Base-by-base conservation (phyloP, 37 sponge, comb jelly and placozoan genomes). In the Geodia barretti region DNA sequence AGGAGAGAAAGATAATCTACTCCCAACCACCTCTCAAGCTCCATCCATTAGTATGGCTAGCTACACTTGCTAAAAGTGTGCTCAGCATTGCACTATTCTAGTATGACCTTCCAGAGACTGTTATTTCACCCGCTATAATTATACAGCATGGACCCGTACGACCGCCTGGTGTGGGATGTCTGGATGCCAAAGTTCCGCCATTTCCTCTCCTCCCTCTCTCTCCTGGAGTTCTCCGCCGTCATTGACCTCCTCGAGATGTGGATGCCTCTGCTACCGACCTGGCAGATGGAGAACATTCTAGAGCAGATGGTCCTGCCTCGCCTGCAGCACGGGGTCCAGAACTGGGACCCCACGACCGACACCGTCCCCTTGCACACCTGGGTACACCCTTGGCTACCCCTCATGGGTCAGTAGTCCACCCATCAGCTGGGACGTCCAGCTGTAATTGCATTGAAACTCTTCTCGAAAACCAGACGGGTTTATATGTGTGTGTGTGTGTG, bases 321-420 rank as follows among this genome's bases (percentile, higher is more conserved):
- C 41, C 87, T 97, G 25, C 83, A 88, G 75, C 29, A 47, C 23
- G 97, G 96, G 78, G 88, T 94, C 33, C 91, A 90, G 30, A 59
- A 20, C 20, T 99, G 99, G 99, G 92, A 94, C 84, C 99, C 99
- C 20, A 94, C 95, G 24, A 70, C 90, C 0, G 99, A 99, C 76
- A 84, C 87, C 11, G 76, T 92, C 39, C 99, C 99, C 40, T 85
- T 99, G 4, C 93, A 99, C 83, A 83, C 83, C 32, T 99, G 99
- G 99, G 64, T 96, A 8, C 99, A 96, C 58, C 99, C 99, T 32
- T 99, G 99, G 99, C 80, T 96, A 4, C 91, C 95, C 19, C 59
- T 99, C 29, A 88, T 94, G 87, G 81, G 97, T 90, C 54, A 47
- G 54, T 47, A 14, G 54, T 17, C 11, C 14, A 47, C 54, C 14